Conservation (phyloP, 1,140 invertebrate genomes). For the Temnothorax longispinosus region DNA sequence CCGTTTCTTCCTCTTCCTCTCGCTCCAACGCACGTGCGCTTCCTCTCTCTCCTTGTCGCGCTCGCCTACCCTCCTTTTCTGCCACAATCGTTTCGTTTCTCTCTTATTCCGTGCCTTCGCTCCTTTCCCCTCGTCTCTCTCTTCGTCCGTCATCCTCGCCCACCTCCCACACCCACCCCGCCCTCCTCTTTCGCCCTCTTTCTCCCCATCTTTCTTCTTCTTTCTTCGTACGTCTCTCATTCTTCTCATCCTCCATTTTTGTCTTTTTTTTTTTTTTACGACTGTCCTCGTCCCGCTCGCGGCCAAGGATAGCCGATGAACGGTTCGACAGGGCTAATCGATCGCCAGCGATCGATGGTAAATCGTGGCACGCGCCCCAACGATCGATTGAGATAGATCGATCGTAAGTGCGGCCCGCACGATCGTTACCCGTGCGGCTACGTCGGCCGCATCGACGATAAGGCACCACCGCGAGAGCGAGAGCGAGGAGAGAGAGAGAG, state of each 20-base stretch:
- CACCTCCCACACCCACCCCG: slow-evolving; percentile 19
- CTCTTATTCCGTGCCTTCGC: background rate
- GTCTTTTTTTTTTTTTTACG: background rate
- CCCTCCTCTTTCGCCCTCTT: background rate
- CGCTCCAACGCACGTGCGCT: background rate
- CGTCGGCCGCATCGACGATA: slow-evolving; percentile 46
- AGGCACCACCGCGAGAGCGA: slow-evolving; percentile 22
- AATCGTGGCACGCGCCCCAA: slow-evolving; percentile 63
- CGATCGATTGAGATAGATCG: slow-evolving; percentile 61
- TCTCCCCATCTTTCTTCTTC: slow-evolving; percentile 10
- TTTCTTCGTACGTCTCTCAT: background rate
- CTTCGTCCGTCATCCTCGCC: background rate
- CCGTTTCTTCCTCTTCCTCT: slow-evolving; percentile 40
- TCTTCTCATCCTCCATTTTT: slow-evolving; percentile 39
- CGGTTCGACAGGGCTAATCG: slow-evolving; percentile 54
- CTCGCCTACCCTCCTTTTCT: slow-evolving; percentile 20
- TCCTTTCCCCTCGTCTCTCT: background rate
- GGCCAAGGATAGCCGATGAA: slow-evolving; percentile 38
- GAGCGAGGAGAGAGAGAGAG: background rate
- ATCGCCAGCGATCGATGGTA: slow-evolving; percentile 64
- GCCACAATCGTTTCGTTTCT: background rate
- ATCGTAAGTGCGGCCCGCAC: slow-evolving; percentile 29
- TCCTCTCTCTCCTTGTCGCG: slow-evolving; percentile 28
- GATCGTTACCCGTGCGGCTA: slow-evolving; percentile 54
- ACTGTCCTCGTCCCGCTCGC: slow-evolving; percentile 35